Base-by-base conservation (phyloP, 2,888 invertebrate species). In the Heteromurus nitidus region DNA sequence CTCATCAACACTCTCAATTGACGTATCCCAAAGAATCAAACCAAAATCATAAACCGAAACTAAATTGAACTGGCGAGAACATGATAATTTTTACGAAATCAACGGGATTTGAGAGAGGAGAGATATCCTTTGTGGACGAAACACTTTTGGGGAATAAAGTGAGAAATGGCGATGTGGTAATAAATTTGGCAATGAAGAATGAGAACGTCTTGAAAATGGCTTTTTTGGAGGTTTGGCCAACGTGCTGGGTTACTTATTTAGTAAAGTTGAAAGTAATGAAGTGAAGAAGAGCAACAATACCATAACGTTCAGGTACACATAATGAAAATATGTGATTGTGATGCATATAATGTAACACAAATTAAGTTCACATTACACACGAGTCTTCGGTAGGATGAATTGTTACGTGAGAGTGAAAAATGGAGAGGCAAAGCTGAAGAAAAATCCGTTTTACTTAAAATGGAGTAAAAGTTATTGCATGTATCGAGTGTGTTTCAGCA, bases 111-210 rank as follows among this genome's bases (percentile, higher is more conserved):
- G 16, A 11, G 24, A 18, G 67, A 36, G 20, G 67, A n/a, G 31
- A 22, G 20, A 22, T 16, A 22, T 55, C n/a, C n/a, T 55, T 55
- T 55, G 9, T 22, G 55, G 24, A 55, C 13, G 36, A 36, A 9
- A 36, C 36, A 36, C 55, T 24, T 24, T n/a, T 50, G 50, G 7
- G 36, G 7, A 36, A 7, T 9, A 9, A 36, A 36, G 13, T 50
- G 7, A n/a, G 5, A 36, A 5, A 13, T 5, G 3, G 47, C n/a
- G n/a, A 47, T 47, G 47, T 47, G 47, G 47, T 47, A 47, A 47
- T 47, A 55, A 36, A 58, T 65, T 76, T 76, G 76, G 76, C 76
- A 76, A 60, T 76, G 76, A 76, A 68, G 47, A 76, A 76, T 76
- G 76, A 55, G 68, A 76, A 76, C 76, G 60, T 24, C 7, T 58